Base-by-base conservation (phyloP, 2,113 vertebrate genomes). In the Rhegmatorhina hoffmannsi region DNA sequence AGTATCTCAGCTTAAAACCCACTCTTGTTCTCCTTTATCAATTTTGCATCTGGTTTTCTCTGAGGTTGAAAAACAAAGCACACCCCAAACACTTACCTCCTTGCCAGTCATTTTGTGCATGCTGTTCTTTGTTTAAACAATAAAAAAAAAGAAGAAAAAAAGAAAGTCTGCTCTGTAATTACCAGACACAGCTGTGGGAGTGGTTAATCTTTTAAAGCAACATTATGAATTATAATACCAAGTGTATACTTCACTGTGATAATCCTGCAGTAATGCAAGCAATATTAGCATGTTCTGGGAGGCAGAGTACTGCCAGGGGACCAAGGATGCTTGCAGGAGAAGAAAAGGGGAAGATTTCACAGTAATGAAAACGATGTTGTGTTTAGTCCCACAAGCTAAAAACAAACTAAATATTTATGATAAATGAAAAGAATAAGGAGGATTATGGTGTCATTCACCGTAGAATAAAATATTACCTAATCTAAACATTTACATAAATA, bases 141-240 rank as follows among this genome's bases (percentile, higher is more conserved):
- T 53, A 63, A 55, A 62, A 38, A 77, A 80, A 49, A 34, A 6
- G 23, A 28, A 26, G 28, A 25, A 23, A 23, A 3, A 34, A 67
- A 75, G n/a, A 90, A 94, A 95, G 47, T 59, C 94, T 94, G 90
- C 92, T 90, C 86, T 94, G 87, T 96, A 96, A 96, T 97, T 96
- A 94, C 92, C 91, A 96, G 97, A 94, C 89, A 84, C 87, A 96
- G 90, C 95, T 25, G 67, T 95, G 94, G 96, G 97, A 97, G 96
- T 97, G 97, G 97, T 97, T 97, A 96, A 97, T 97, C 97, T 97
- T 97, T 97, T 97, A 97, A 97, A 97, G 96, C 95, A 97, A 97
- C 96, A 97, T 96, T 97, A 97, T 97, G 96, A 96, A 97, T 97
- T 97, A 95, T 96, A 97, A 97, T 97, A 97, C 95, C 94, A 97